Conservation (phyloP, 2,113 vertebrate species). For the Neoarius graeffei region DNA sequence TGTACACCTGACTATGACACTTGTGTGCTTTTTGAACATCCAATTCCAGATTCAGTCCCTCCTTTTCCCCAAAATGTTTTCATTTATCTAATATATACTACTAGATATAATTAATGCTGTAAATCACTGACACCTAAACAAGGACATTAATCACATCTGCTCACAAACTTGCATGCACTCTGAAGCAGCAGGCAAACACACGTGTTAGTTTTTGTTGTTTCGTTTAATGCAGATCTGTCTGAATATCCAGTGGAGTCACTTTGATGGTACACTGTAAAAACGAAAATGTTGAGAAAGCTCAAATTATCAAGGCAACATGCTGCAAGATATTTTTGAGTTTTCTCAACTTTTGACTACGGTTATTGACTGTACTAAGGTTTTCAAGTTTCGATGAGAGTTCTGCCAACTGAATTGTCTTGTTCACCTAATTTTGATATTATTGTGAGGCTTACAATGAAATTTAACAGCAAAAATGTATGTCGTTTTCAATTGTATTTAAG, state of each 20-base stretch:
- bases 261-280: neutral
- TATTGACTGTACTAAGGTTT: no score
- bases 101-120: neutral
- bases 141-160: neutral
- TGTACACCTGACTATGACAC: neutral
- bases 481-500: no score
- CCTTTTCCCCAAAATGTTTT: neutral
- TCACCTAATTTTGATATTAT: no score
- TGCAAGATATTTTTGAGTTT: no score
- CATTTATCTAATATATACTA: neutral
- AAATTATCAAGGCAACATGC: no score
- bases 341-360: no score
- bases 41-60: neutral
- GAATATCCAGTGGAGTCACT: neutral
- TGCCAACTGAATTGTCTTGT: no score
- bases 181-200: neutral
- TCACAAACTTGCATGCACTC: neutral
- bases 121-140: neutral
- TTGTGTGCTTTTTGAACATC: neutral
- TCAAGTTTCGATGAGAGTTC: no score
- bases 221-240: neutral
- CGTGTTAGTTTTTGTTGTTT: neutral
- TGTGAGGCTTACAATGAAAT: no score
- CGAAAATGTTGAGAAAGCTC: no score
- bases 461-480: no score